Evolutionary conservation across 2,888 invertebrate genomes (phyloP), one percentile per base, ranked within the genome.

Genomic region (Hyposoter didymator): DNA sequence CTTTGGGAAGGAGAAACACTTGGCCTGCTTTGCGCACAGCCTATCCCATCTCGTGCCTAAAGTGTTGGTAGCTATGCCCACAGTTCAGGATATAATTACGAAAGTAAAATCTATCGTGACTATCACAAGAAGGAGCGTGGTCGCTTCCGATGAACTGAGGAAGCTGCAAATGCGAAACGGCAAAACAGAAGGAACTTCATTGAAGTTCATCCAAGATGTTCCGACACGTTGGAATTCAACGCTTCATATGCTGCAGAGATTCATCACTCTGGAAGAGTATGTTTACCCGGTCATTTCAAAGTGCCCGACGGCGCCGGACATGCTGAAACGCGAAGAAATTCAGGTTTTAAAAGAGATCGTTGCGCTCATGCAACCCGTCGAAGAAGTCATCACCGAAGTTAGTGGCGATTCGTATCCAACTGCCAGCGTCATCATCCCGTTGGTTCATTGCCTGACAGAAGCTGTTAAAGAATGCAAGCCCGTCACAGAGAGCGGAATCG

Each of bases 31-130:
- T 72, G 84, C 88, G 3, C 88, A 89, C 35, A 64, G 47, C 7
- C 28, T 87, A 7, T 85, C 84, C 0, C 85, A 87, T 64, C 64
- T 89, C 8, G 86, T 87, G 17, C 84, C 86, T 4, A 70, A 84
- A 2, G 84, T 55, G 22, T 43, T 74, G 6, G 19, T 0, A 19
- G 22, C 67, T n/a, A 66, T 86, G 45, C 14, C 81, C n/a, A 14
- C 45, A n/a, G 67, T 83, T 2, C 62, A 67, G 39, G 73, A 80
- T 39, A 83, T 87, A 4, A 86, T 89, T 28, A 28, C 78, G 5
- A 87, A 89, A 47, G 84, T 89, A 19, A 88, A 86, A 73, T 43
- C 67, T 4, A 88, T 90, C 22, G 87, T 88, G 1, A 83, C 88
- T 32, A 62, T 87, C 4, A 79, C 85, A 8, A 84, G 85, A 32